Percentiles rank a stretch among this genome's conserved stretches.
Conservation (phyloP, 2,888 invertebrate genomes). For the Diachrysia chrysitis region DNA sequence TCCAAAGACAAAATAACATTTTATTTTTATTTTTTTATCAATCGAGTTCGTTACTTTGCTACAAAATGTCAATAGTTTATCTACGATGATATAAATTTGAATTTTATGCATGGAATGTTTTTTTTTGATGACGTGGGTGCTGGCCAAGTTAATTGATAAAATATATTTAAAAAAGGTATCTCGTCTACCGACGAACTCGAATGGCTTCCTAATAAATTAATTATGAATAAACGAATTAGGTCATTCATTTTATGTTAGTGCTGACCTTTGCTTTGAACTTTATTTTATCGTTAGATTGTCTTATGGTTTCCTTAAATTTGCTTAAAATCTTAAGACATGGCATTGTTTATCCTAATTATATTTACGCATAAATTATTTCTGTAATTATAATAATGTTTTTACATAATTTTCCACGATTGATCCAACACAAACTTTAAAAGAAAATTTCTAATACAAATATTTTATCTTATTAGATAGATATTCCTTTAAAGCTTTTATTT, state of each 20-base stretch:
- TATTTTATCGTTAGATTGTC: neutral
- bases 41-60: neutral
- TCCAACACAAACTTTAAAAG: no score
- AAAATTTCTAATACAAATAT: no score
- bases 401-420: no score
- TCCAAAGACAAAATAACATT: neutral
- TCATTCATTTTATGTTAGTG: neutral
- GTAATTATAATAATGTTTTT: no score
- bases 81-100: neutral
- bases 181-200: no score
- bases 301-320: no score
- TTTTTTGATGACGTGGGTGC: neutral
- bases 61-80: neutral
- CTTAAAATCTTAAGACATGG: no score
- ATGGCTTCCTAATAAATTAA: neutral
- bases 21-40: no score
- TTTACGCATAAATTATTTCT: no score
- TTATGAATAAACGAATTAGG: neutral
- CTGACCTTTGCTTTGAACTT: neutral
- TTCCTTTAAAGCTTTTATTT: no score
- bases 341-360: no score
- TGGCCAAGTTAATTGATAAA: neutral
- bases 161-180: neutral
- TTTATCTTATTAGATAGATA: no score
- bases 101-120: neutral